These are phyloP conservation scores for Coracias cyanogaster DNA, from an alignment of 2,797 vertebrate genomes.

Conservation along the genomic window DNA sequence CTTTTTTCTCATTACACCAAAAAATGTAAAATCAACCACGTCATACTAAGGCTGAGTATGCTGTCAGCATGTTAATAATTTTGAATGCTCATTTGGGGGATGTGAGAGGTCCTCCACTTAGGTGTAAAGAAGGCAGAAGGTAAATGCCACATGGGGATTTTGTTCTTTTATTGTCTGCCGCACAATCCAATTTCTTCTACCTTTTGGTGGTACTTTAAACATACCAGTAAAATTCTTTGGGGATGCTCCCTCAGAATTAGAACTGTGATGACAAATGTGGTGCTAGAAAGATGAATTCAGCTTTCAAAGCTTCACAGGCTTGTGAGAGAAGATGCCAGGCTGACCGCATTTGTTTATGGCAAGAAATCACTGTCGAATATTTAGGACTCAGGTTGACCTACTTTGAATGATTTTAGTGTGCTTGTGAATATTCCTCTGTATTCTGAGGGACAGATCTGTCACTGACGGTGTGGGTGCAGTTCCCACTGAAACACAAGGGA, in stretches of 20 bases:
- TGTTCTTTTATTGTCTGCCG: neutral
- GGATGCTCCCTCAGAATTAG: neutral
- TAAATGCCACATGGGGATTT: neutral
- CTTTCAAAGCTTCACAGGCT: neutral
- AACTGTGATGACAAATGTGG: neutral
- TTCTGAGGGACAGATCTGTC: neutral
- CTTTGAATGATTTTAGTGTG: neutral
- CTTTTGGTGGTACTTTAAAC: neutral
- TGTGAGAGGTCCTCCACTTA: neutral
- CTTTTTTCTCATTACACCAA: neutral
- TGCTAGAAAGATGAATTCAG: neutral
- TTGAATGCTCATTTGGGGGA: neutral
- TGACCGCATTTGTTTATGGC: neutral
- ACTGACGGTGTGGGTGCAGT: neutral
- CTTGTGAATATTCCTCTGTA: neutral
- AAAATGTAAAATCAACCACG: neutral
- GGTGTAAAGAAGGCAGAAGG: neutral
- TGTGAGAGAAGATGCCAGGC: neutral
- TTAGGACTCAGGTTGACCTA: neutral
- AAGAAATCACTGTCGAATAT: slow-evolving; percentile 7
- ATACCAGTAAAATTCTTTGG: neutral
- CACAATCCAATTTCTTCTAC: neutral
- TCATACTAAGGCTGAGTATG: neutral
- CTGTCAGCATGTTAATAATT: neutral
- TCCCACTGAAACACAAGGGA: neutral